These are phyloP conservation scores for Drosophila aff. DNA, from an alignment of 1,140 invertebrate species.

Conservation along the genomic window DNA sequence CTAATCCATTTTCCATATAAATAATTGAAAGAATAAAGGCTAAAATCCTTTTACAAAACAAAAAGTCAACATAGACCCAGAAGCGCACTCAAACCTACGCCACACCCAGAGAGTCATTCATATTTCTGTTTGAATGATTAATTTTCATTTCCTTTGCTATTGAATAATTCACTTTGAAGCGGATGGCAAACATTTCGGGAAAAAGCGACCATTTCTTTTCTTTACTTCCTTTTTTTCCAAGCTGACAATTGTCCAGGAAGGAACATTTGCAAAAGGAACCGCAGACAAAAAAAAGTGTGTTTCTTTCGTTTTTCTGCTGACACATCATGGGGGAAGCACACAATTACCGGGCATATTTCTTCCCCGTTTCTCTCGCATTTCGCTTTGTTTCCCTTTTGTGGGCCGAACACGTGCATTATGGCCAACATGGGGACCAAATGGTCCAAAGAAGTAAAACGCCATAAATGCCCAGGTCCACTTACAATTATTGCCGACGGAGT, in stretches of 20 bases:
- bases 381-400: conserved; percentile 54
- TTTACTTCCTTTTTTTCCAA: background rate
- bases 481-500: conserved; percentile 43
- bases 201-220: conserved; percentile 4
- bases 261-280: conserved; percentile 25
- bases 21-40: conserved; percentile 5
- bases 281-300: conserved; percentile 11
- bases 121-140: conserved; percentile 35
- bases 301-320: conserved; percentile 38
- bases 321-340: conserved; percentile 55
- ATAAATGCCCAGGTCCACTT: conserved; percentile 75
- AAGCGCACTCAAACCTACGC: background rate
- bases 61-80: background rate
- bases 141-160: conserved; percentile 31
- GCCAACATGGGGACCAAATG: conserved; percentile 52
- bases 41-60: background rate
- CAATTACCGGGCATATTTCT: conserved; percentile 71
- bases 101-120: background rate
- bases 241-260: conserved; percentile 44
- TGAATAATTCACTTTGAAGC: conserved; percentile 34
- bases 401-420: conserved; percentile 67
- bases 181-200: conserved; percentile 5
- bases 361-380: conserved; percentile 44
- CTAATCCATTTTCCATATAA: conserved; percentile 6
- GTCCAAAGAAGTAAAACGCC: conserved; percentile 52